Conservation (phyloP, 2,888 invertebrate genomes). For the Callyntrura guangdongensis region DNA sequence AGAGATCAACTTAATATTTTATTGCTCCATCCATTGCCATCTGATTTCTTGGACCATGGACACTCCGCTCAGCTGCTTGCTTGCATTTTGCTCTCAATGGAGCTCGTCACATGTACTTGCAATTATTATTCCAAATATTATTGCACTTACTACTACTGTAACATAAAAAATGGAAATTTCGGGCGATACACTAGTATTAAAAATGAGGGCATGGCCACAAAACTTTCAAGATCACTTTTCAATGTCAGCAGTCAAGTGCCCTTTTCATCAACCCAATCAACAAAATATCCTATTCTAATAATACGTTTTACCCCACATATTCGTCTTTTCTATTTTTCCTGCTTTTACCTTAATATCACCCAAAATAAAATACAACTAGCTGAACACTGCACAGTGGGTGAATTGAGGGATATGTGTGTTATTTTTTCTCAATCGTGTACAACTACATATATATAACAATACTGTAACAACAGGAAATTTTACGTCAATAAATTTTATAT, state of each 20-base stretch:
- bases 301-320: not conserved
- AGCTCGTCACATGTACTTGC: not conserved
- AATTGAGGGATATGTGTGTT: not conserved
- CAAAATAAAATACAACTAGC: not conserved
- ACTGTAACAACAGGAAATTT: slow-evolving; percentile 42
- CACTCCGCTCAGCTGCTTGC: not conserved
- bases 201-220: slow-evolving; percentile 41
- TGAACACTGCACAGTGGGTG: not conserved
- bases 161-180: slow-evolving; percentile 34
- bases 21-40: not conserved
- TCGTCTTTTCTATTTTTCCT: not conserved
- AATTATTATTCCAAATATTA: not conserved
- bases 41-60: not conserved
- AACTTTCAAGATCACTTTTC: slow-evolving; percentile 41
- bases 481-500: slow-evolving; percentile 28
- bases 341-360: not conserved
- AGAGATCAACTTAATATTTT: slow-evolving; percentile 1
- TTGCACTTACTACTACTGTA: not conserved
- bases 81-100: not conserved
- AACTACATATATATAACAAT: not conserved
- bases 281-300: not conserved
- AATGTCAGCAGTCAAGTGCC: slow-evolving; percentile 14
- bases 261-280: not conserved
- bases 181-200: not conserved
- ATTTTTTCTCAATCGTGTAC: no score